Evolutionary conservation across 2,797 vertebrate species (phyloP).

Genomic region (Rhodeus uyekii): DNA sequence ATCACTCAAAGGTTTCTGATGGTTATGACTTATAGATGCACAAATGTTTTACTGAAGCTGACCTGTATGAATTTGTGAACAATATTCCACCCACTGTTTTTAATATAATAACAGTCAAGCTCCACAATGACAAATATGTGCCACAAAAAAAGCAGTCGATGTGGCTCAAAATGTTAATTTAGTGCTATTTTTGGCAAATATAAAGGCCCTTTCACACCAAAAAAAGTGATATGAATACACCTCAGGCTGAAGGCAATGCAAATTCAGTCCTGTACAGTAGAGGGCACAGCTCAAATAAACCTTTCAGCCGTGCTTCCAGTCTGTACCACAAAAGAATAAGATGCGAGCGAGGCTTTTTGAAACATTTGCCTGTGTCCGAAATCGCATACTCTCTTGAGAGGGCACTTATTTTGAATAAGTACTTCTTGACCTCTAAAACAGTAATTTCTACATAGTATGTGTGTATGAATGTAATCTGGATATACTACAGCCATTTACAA

Average conservation of each 20-base stretch:
- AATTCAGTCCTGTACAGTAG: not conserved
- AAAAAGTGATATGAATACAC: not conserved
- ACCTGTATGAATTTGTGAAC: not conserved
- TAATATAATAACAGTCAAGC: not conserved
- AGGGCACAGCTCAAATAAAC: not conserved
- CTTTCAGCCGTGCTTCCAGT: not conserved
- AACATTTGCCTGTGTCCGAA: not conserved
- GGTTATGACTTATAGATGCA: not conserved
- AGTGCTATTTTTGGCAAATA: not conserved
- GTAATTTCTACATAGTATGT: not conserved
- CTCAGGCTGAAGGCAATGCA: not conserved
- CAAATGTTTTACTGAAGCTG: not conserved
- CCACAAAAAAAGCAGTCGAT: not conserved
- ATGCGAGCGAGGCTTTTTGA: not conserved
- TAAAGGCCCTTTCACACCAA: not conserved
- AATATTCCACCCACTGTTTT: not conserved
- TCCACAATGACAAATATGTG: not conserved
- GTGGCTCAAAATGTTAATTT: no score
- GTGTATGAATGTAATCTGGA: no score
- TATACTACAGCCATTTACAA: no score
- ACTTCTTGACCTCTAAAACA: not conserved
- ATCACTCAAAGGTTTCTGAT: not conserved
- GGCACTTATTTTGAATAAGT: not conserved
- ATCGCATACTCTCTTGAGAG: no score
- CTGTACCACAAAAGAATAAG: not conserved